phyloP scores from a whole-genome alignment of 2,888 invertebrate species.

The Tupiocoris notatus region DNA sequence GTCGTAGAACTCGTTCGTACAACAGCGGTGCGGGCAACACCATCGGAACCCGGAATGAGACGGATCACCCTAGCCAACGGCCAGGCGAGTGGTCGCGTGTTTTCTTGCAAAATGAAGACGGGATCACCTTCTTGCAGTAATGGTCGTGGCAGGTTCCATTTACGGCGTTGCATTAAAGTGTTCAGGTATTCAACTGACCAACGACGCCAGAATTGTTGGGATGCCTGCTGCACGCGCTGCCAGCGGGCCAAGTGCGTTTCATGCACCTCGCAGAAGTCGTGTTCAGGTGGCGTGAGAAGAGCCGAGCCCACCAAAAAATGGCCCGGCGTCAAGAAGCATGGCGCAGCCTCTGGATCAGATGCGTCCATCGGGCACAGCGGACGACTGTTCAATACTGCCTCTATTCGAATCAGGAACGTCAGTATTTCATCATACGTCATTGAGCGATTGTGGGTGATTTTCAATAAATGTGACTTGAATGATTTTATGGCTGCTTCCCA shows the following conservation, averaged over 20 bases:
- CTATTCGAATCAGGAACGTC: constrained; percentile 21
- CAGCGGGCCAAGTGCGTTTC: background rate
- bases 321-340: background rate
- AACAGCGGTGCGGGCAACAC: background rate
- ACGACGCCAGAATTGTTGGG: constrained; percentile 1
- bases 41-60: background rate
- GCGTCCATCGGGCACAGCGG: constrained; percentile 8
- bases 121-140: background rate
- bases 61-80: background rate
- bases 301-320: constrained; percentile 4
- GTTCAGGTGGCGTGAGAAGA: background rate
- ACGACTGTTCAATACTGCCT: constrained; percentile 34
- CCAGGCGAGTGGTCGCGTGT: constrained; percentile 9
- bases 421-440: constrained; percentile 33
- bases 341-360: background rate
- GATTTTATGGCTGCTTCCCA: constrained; percentile 19
- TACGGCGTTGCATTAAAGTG: background rate
- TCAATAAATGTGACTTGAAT: constrained; percentile 18
- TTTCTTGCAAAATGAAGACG: background rate
- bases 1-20: background rate
- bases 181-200: constrained; percentile 8
- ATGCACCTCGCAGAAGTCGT: background rate
- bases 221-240: background rate
- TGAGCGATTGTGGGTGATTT: constrained; percentile 5
- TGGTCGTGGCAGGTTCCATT: background rate